Evolutionary conservation across 2,888 invertebrate species (phyloP).

Genomic region (Pantelozetes paolii): DNA sequence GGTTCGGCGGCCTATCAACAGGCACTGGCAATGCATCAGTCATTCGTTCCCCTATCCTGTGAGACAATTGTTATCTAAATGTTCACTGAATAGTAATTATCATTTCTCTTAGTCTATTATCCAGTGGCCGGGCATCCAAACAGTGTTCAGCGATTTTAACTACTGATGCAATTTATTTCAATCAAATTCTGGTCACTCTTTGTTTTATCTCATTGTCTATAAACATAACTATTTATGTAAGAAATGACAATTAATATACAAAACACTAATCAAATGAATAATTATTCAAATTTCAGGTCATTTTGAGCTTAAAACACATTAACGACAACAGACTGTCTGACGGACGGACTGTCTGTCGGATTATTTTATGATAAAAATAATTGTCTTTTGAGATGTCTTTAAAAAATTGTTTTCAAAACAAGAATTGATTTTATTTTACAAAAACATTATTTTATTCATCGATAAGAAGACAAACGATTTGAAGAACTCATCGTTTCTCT

Average conservation of each 20-base stretch:
- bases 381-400: not conserved
- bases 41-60: conserved; percentile 98
- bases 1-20: conserved; percentile 73
- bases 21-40: conserved; percentile 83
- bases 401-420: not conserved
- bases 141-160: conserved; percentile 98
- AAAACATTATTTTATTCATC: not conserved
- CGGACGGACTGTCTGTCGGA: not conserved
- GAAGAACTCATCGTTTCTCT: not conserved
- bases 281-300: conserved; percentile 24
- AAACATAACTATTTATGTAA: conserved; percentile 21
- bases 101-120: conserved; percentile 3
- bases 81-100: not conserved
- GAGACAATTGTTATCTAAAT: conserved; percentile 63
- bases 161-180: conserved; percentile 52
- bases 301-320: conserved; percentile 32
- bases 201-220: conserved; percentile 50
- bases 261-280: not conserved
- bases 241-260: not conserved
- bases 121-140: conserved; percentile 99
- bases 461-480: not conserved
- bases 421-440: not conserved
- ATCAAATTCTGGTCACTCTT: conserved; percentile 80
- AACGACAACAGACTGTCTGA: not conserved
- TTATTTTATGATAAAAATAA: not conserved